Evolutionary conservation across 2,888 invertebrate species (phyloP), one percentile per base, ranked within the genome.

Genomic region (Orchestes rusci): DNA sequence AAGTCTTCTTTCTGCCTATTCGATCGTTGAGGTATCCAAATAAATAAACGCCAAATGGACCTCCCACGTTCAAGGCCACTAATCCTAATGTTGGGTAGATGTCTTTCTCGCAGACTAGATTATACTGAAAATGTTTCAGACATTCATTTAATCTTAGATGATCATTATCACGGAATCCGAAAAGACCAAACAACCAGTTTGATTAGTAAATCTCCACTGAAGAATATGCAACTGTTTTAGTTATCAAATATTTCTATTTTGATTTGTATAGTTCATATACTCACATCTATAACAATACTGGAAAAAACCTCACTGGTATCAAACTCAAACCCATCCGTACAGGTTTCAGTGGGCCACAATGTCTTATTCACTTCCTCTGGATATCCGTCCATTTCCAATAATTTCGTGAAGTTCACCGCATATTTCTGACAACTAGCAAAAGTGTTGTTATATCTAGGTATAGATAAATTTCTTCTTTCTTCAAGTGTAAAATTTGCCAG

Each of bases 11-110:
- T 37, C 93, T 73, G 3, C 93, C 92, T 54, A 86, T 83, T 56
- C 88, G 83, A 70, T 93, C 93, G 58, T 91, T 92, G 2, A 92
- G 70, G 49, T 82, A 70, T 1, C 92, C 92, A 66, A 92, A 93
- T 7, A 86, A 71, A 63, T 89, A 91, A 4, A 92, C 92, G 17
- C 93, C 93, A 45, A 93, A 76, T 0, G 93, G 90, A 8, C 91
- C 91, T 34, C 92, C 93, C 23, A 86, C 73, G 63, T 92, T 93
- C 41, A 93, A 73, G 3, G 89, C 85, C 1, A 86, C 87, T 54
- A 93, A 70, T 4, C 89, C 89, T 41, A 92, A 74, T 1, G 90
- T 90, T 2, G 92, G 91, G 68, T 90, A 90, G 56, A 90, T 86
- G 51, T 84, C 83, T 55, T 79, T 78, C 43, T 87, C 85, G 65